phyloP scores from a whole-genome alignment of 1,140 invertebrate species.

The Zaprionus davidi region DNA sequence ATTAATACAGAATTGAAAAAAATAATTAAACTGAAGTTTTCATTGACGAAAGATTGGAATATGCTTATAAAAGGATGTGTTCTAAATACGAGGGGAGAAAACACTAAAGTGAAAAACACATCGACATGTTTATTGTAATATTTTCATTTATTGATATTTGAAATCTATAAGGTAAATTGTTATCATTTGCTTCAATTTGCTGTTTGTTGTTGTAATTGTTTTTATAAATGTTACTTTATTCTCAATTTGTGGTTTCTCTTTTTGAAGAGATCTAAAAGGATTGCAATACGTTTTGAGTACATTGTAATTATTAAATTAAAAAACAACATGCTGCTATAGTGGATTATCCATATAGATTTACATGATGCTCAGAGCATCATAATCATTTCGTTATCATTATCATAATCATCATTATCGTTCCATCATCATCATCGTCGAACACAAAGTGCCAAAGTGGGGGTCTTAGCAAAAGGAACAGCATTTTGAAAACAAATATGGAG shows the following conservation, averaged over 20 bases:
- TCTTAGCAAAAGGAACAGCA: conserved; percentile 80
- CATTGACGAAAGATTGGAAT: background rate
- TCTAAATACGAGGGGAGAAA: no score
- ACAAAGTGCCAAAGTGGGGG: conserved; percentile 79
- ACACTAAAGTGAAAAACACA: background rate
- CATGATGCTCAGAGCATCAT: conserved; percentile 77
- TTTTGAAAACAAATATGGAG: conserved; percentile 60
- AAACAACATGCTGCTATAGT: conserved; percentile 62
- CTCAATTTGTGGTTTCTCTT: conserved; percentile 51
- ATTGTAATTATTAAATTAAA: conserved; percentile 43
- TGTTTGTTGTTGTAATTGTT: conserved; percentile 47
- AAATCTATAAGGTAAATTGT: conserved; percentile 79
- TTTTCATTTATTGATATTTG: conserved; percentile 77
- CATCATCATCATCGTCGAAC: conserved; percentile 42
- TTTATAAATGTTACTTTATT: conserved; percentile 26
- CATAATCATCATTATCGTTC: conserved; percentile 36
- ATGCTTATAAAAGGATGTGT: no score
- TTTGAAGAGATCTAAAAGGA: conserved; percentile 42
- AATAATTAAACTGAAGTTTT: conserved; percentile 1
- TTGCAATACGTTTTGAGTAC: conserved; percentile 41
- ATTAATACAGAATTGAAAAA: conserved; percentile 52
- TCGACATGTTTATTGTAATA: conserved; percentile 34
- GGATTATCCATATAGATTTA: conserved; percentile 55
- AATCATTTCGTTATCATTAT: conserved; percentile 39
- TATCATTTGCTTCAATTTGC: conserved; percentile 50